Conservation (phyloP, 2,797 vertebrate species). For the Sebastes diaconus region DNA sequence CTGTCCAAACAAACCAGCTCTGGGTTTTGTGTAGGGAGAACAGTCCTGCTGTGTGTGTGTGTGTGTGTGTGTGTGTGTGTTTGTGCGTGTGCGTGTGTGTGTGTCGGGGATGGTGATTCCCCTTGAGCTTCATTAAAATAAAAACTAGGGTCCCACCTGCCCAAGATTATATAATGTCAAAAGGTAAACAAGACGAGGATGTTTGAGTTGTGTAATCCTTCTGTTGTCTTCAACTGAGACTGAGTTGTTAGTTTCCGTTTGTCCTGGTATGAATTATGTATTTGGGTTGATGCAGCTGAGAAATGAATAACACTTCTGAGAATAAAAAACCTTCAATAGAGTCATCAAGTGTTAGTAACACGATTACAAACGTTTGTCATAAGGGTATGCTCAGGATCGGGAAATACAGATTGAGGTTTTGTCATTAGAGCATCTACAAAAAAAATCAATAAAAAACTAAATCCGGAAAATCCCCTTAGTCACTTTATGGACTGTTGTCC, state of each 20-base stretch:
- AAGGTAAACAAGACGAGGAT: conserved; percentile 16
- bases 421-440: neutral
- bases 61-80: neutral
- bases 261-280: conserved; percentile 15
- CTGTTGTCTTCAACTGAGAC: conserved; percentile 22
- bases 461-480: neutral
- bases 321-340: conserved; percentile 16
- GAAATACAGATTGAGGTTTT: neutral
- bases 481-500: neutral
- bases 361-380: conserved; percentile 2
- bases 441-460: neutral
- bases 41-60: neutral
- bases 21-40: neutral
- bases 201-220: conserved; percentile 35
- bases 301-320: conserved; percentile 26
- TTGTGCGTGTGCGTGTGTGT: neutral
- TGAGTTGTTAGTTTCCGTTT: conserved; percentile 28
- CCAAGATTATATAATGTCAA: conserved; percentile 27
- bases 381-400: neutral
- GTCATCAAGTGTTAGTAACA: neutral
- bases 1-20: conserved; percentile 37
- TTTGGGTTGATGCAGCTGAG: neutral
- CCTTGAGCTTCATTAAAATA: conserved; percentile 1
- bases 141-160: conserved; percentile 24
- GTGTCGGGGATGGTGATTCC: neutral